Conservation (phyloP, 2,113 vertebrate genomes). For the Hippocampus comes region DNA sequence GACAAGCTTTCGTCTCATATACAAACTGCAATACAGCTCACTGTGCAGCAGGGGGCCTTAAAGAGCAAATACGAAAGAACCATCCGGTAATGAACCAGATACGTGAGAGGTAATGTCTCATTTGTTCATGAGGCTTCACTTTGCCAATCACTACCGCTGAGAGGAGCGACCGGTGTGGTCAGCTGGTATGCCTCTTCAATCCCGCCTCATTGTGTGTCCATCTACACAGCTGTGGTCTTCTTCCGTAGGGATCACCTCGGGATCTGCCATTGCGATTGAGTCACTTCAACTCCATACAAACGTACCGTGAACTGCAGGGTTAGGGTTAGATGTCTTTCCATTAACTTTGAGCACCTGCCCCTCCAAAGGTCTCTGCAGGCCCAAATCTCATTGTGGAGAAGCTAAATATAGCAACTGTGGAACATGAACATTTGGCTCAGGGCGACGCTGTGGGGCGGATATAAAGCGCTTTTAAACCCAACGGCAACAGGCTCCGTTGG, state of each 20-base stretch:
- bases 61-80: too few species aligned
- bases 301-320: background rate
- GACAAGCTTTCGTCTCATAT: too few species aligned
- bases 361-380: background rate
- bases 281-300: too few species aligned
- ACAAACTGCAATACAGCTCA: too few species aligned
- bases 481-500: slow-evolving; percentile 31
- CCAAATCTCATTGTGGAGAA: slow-evolving; percentile 32
- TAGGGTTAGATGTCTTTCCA: background rate
- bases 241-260: slow-evolving; percentile 37
- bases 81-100: too few species aligned
- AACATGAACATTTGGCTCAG: slow-evolving; percentile 43
- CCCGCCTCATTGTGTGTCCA: slow-evolving; percentile 22
- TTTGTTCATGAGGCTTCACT: too few species aligned
- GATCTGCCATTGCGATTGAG: slow-evolving; percentile 39
- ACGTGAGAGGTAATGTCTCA: too few species aligned
- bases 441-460: slow-evolving; percentile 23
- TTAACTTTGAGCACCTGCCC: background rate
- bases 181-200: too few species aligned
- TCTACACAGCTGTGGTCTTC: slow-evolving; percentile 59
- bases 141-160: background rate
- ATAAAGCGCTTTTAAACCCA: slow-evolving; percentile 53
- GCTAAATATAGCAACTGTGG: slow-evolving; percentile 49
- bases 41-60: too few species aligned
- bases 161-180: too few species aligned